These are phyloP conservation scores for Enteromius anoplus DNA, from an alignment of 2,797 vertebrate species.

Conservation along the genomic window DNA sequence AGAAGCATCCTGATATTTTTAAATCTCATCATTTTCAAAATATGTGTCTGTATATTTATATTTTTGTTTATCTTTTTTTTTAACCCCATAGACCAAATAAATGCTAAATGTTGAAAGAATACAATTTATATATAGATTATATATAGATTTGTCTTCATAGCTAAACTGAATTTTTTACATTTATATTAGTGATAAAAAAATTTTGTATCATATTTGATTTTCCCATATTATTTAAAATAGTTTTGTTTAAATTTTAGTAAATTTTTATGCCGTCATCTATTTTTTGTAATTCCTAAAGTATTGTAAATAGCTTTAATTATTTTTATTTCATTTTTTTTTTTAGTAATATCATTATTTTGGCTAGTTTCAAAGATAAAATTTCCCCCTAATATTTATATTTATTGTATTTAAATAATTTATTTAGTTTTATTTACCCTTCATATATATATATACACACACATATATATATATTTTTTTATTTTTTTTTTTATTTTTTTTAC, in stretches of 20 bases:
- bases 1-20: background rate
- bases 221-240: background rate
- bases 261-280: background rate
- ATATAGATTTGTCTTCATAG: background rate
- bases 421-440: background rate
- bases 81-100: background rate
- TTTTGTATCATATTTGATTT: background rate
- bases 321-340: background rate
- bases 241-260: background rate
- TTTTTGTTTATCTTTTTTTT: background rate
- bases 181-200: background rate
- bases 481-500: background rate
- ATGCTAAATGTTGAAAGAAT: background rate
- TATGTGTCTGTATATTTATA: background rate
- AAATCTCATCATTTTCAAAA: background rate
- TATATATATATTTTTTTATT: no score
- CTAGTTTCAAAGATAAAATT: background rate
- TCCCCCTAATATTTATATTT: background rate
- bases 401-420: background rate
- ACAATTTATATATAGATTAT: no score
- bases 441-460: no score
- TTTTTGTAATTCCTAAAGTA: no score
- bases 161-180: background rate
- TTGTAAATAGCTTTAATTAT: no score
- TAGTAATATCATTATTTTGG: background rate